Conservation (phyloP, 2,888 invertebrate genomes). For the Plebejus melissa region DNA sequence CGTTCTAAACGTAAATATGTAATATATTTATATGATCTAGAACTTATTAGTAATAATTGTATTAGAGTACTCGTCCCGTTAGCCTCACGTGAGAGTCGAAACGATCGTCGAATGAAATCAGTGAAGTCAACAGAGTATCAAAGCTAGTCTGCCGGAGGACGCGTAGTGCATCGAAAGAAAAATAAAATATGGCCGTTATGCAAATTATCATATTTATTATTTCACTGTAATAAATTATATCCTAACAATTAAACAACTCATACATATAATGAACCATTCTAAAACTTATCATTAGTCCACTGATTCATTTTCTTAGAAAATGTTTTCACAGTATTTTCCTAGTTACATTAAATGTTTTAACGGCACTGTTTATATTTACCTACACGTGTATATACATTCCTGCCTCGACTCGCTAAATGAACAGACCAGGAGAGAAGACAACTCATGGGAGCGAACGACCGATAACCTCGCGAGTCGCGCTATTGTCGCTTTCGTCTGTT, state of each 20-base stretch:
- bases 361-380: constrained; percentile 25
- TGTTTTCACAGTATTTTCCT: constrained; percentile 22
- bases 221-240: constrained; percentile 22
- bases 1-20: constrained; percentile 43
- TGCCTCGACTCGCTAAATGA: constrained; percentile 21
- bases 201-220: constrained; percentile 18
- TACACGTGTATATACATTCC: constrained; percentile 24
- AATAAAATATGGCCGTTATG: constrained; percentile 22
- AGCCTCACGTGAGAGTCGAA: constrained; percentile 6
- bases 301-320: constrained; percentile 27
- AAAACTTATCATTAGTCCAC: constrained; percentile 23
- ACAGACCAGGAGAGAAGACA: constrained; percentile 17
- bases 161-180: constrained; percentile 1
- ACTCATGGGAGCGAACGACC: constrained; percentile 4
- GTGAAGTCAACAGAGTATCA: constrained; percentile 2
- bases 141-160: constrained; percentile 8
- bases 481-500: neutral
- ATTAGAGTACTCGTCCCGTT: constrained; percentile 27
- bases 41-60: constrained; percentile 66
- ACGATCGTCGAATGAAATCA: neutral
- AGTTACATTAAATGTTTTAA: constrained; percentile 27
- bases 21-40: constrained; percentile 78
- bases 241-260: constrained; percentile 26
- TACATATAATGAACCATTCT: constrained; percentile 26
- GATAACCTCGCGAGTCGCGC: neutral